Conservation (phyloP, 2,888 invertebrate genomes). For the Lycia hirtaria region DNA sequence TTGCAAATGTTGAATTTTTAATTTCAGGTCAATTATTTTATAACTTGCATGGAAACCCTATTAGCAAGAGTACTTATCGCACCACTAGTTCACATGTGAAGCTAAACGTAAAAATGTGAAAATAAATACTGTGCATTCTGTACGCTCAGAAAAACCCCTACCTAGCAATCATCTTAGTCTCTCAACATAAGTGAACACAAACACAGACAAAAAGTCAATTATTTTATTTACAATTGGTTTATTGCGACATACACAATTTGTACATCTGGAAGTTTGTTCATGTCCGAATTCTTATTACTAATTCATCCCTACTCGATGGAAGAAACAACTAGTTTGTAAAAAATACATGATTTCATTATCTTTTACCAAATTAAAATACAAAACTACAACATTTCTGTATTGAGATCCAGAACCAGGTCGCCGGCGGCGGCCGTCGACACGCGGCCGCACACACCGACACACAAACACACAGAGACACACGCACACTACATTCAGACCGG, state of each 20-base stretch:
- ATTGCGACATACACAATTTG: slow-evolving; percentile 79
- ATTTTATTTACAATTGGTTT: slow-evolving; percentile 82
- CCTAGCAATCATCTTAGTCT: too few relatives aligned
- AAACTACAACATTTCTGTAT: slow-evolving; percentile 78
- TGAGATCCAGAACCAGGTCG: slow-evolving; percentile 75
- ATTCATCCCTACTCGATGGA: slow-evolving; percentile 79
- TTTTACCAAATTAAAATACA: slow-evolving; percentile 72
- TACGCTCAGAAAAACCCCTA: too few relatives aligned
- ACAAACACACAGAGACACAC: slow-evolving; percentile 46
- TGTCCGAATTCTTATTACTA: slow-evolving; percentile 79
- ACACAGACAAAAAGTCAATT: slow-evolving; percentile 76
- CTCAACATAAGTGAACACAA: slow-evolving; percentile 20
- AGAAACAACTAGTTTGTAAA: slow-evolving; percentile 78
- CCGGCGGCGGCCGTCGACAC: slow-evolving; percentile 21
- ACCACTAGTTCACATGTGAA: too few relatives aligned
- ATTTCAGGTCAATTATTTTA: too few relatives aligned
- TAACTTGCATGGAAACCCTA: too few relatives aligned
- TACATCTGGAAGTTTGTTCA: slow-evolving; percentile 83
- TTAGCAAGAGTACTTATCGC: too few relatives aligned
- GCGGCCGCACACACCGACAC: slow-evolving; percentile 45
- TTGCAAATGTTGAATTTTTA: too few relatives aligned
- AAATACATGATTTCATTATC: slow-evolving; percentile 82
- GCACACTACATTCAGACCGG: slow-evolving; percentile 38
- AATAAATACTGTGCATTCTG: too few relatives aligned
- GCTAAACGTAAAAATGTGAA: too few relatives aligned